Percentiles rank a stretch among this genome's conserved stretches.
Conservation (phyloP, 2,113 vertebrate species). For the Synchiropus splendidus region DNA sequence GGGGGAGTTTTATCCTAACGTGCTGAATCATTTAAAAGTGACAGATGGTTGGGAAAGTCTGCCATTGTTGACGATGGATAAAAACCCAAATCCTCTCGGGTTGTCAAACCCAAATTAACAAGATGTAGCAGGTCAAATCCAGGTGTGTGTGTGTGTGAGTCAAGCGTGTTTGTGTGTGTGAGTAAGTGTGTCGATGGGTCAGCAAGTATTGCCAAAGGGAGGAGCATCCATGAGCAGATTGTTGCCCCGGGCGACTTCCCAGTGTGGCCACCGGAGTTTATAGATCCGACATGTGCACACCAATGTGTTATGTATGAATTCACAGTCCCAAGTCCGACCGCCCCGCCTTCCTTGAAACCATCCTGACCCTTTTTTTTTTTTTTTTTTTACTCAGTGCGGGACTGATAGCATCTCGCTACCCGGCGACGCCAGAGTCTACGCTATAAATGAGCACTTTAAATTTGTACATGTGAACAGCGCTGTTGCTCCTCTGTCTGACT, state of each 20-base stretch:
- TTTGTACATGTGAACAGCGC: too few species aligned
- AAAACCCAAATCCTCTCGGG: neutral
- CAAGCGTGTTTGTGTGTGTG: slow-evolving; percentile 5
- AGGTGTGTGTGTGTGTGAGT: neutral
- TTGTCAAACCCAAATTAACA: neutral
- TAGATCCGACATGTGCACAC: slow-evolving; percentile 38
- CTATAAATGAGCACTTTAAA: slow-evolving; percentile 34
- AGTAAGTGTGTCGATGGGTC: slow-evolving; percentile 19
- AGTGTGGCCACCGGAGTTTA: slow-evolving; percentile 41
- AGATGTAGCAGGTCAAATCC: neutral
- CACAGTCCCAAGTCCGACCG: slow-evolving; percentile 14
- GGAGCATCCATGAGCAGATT: slow-evolving; percentile 52
- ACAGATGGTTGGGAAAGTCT: slow-evolving; percentile 47
- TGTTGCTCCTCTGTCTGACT: slow-evolving; percentile 39
- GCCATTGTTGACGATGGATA: slow-evolving; percentile 14
- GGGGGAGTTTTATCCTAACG: slow-evolving; percentile 5
- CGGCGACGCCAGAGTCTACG: slow-evolving; percentile 24
- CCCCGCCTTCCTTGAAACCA: slow-evolving; percentile 30
- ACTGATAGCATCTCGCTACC: slow-evolving; percentile 48
- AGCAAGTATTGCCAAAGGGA: slow-evolving; percentile 31
- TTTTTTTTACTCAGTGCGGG: slow-evolving; percentile 16
- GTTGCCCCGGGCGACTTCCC: slow-evolving; percentile 52
- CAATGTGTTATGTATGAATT: slow-evolving; percentile 17
- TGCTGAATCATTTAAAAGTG: slow-evolving; percentile 57
- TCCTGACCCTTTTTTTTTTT: slow-evolving; percentile 17